phyloP scores from a whole-genome alignment of 92 coral and sea anemone species.

The Palythoa grandiflora region DNA sequence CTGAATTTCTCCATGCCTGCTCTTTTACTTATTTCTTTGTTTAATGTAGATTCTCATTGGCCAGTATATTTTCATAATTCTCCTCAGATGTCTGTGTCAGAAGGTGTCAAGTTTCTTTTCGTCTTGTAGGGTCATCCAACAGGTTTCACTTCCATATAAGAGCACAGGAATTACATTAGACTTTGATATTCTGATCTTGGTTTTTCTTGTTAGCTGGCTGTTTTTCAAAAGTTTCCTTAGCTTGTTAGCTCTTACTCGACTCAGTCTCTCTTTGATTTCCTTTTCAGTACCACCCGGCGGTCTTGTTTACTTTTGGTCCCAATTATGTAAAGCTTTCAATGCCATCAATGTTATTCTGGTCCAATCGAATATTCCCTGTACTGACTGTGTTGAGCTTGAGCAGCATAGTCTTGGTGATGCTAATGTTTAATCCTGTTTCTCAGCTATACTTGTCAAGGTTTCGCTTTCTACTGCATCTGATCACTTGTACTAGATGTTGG shows the following conservation, averaged over 20 bases:
- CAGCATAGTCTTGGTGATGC: not conserved
- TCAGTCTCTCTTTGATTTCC: not conserved
- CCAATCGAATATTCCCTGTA: not conserved
- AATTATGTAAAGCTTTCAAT: not conserved
- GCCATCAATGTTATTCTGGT: not conserved
- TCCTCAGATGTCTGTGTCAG: too few species aligned
- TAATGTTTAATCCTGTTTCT: not conserved
- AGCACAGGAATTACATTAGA: not conserved
- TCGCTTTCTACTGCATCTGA: not conserved
- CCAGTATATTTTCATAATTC: too few species aligned
- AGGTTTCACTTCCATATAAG: not conserved
- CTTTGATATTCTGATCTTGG: not conserved
- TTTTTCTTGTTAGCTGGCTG: not conserved
- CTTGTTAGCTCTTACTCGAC: not conserved
- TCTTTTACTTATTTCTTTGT: too few species aligned
- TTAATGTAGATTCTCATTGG: too few species aligned
- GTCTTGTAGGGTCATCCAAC: not conserved
- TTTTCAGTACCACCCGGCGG: constrained; percentile 4
- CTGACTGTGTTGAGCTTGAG: not conserved
- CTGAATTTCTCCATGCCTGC: too few species aligned
- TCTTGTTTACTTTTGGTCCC: not conserved
- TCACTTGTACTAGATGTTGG: not conserved
- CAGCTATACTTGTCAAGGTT: constrained; percentile 2
- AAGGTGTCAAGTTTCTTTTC: not conserved
- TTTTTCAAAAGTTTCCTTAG: not conserved